phyloP scores from a whole-genome alignment of 35 echinoderm and acorn worm genomes.

The Strongylocentrotus purpuratus region DNA sequence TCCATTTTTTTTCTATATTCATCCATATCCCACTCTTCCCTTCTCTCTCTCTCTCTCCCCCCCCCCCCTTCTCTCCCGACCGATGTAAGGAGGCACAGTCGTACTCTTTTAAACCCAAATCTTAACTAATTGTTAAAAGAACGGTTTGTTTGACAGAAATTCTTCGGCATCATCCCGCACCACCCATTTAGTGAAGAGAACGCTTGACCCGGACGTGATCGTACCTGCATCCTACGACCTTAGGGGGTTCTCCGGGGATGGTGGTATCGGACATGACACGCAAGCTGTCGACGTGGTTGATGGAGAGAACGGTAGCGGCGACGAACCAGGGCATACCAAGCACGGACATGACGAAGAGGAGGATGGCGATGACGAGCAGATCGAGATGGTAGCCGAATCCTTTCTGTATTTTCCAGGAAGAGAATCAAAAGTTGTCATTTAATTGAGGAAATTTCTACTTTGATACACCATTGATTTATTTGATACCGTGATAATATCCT shows the following conservation, averaged over 20 bases:
- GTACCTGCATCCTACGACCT: constrained; percentile 88
- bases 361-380: constrained; percentile 72
- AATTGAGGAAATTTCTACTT: background rate
- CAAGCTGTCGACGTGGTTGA: constrained; percentile 98
- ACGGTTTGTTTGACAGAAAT: no score
- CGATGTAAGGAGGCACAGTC: no score
- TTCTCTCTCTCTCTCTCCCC: no score
- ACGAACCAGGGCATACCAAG: constrained; percentile 97
- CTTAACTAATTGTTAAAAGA: no score
- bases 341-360: constrained; percentile 89
- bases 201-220: background rate
- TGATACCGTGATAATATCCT: background rate
- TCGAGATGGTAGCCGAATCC: constrained; percentile 92
- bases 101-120: no score
- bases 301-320: constrained; percentile 91
- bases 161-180: no score
- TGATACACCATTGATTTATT: background rate
- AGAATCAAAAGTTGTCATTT: background rate
- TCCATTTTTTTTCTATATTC: no score
- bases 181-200: no score
- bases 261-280: constrained; percentile 87
- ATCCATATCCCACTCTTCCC: no score
- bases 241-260: constrained; percentile 93
- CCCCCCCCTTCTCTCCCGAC: no score
- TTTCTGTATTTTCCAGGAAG: constrained; percentile 72